Evolutionary conservation across 2,797 vertebrate species (phyloP), one percentile per base, ranked within the genome.

Genomic region (Rallus crepitans): DNA sequence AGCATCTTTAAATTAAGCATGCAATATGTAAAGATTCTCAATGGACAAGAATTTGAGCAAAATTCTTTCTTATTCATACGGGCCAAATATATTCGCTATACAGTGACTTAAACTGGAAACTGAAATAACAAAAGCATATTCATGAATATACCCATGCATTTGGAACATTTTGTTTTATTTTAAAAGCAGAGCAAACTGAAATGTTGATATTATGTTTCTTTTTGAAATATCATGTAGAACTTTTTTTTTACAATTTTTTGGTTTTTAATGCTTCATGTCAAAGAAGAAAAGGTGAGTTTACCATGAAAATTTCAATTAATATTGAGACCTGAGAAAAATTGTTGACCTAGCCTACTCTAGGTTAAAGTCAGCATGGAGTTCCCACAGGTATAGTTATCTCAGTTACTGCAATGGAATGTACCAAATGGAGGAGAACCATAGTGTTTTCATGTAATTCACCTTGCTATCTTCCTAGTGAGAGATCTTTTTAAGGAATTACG

Each of bases 401-500:
- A 35, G 2, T 48, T 77, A 40, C 9, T 78, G 21, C 17, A 66
- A 8, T 21, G 1, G 0, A 55, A 59, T 35, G 6, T 6, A 63
- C 18, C 42, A 24, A 25, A 24, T 25, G 14, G 27, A 82, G 15
- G 21, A 14, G 45, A 70, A 81, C 7, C 2, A 2, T 24, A 65
- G 20, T 28, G 18, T 50, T 77, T 79, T 53, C 5, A 23, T 4
- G 8, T 61, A 76, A 57, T 50, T 72, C 17, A 55, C 3, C 5
- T 56, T 80, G 12, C 2, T 76, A 4, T 11, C 8, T 20, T 79
- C 31, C 48, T 53, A 39, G 15, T 39, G 15, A 55, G 20, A n/a
- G 2, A 33, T n/a, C 19, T 37, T 63, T 63, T 13, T 37, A 64
- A 61, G 12, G 30, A 65, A 5, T 0, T 0, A 0, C 47, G 33